phyloP scores from a whole-genome alignment of 2,797 vertebrate genomes.

The Smutsia temminckii region DNA sequence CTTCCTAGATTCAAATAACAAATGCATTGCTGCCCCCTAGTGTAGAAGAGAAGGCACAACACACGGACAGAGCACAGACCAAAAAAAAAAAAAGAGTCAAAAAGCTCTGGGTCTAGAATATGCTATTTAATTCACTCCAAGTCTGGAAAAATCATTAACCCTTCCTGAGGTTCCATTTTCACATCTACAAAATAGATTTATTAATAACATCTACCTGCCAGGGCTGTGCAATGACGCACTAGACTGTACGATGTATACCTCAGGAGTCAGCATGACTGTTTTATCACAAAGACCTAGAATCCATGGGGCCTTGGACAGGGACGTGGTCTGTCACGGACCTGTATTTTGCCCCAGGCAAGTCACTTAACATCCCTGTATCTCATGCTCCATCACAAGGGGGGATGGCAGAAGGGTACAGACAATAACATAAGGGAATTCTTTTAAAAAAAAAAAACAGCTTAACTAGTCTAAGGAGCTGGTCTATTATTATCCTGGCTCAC shows the following conservation, averaged over 20 bases:
- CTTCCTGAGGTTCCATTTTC: not conserved
- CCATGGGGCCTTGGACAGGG: not conserved
- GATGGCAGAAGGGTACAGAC: not conserved
- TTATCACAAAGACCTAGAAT: not conserved
- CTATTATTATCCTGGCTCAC: not conserved
- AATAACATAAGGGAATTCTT: not conserved
- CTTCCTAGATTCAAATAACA: not conserved
- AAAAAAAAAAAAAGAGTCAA: not conserved
- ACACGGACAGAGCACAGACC: not conserved
- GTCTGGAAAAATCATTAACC: not conserved
- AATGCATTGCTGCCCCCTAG: conserved; percentile 64
- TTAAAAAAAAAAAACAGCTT: not conserved
- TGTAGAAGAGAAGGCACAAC: not conserved
- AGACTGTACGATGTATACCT: not conserved
- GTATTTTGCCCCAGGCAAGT: not conserved
- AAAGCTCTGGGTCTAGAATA: not conserved
- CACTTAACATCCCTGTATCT: not conserved
- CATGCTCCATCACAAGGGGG: not conserved
- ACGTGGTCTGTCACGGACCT: not conserved
- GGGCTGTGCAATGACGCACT: not conserved
- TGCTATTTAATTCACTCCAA: not conserved
- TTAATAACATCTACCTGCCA: not conserved
- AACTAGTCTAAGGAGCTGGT: not conserved
- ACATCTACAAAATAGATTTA: not conserved
- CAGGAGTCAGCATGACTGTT: not conserved